Evolutionary conservation across 2,888 invertebrate genomes (phyloP).

Genomic region (Synanthedon tipuliformis): DNA sequence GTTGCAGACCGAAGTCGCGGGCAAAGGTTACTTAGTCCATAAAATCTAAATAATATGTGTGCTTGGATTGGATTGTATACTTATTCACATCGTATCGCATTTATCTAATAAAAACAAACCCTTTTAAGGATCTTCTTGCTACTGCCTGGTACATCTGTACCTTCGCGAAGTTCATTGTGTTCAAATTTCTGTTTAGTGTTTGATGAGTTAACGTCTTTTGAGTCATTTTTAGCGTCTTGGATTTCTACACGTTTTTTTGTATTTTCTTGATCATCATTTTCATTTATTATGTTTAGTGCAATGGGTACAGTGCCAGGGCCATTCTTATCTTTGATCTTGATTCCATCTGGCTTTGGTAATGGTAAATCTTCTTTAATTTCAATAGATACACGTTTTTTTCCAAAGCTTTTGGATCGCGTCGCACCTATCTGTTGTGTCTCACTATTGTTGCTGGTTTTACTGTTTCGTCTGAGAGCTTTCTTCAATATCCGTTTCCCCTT

Average conservation of each 20-base stretch:
- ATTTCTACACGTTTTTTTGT: slow-evolving; percentile 33
- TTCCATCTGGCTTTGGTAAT: slow-evolving; percentile 38
- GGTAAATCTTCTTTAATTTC: slow-evolving; percentile 38
- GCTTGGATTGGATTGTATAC: too few relatives aligned
- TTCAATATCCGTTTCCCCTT: slow-evolving; percentile 60
- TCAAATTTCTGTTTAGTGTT: slow-evolving; percentile 13
- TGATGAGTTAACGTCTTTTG: slow-evolving; percentile 18
- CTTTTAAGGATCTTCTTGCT: slow-evolving; percentile 46
- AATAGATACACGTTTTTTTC: slow-evolving; percentile 31
- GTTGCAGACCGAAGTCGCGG: too few relatives aligned
- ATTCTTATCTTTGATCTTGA: slow-evolving; percentile 24
- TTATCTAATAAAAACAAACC: slow-evolving; percentile 27
- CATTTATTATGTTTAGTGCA: not conserved
- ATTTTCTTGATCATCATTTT: slow-evolving; percentile 9
- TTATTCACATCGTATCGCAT: too few relatives aligned
- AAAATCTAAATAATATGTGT: too few relatives aligned
- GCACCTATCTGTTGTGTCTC: slow-evolving; percentile 30
- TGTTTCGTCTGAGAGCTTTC: slow-evolving; percentile 51
- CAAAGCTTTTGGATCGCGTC: slow-evolving; percentile 45
- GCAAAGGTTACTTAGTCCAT: too few relatives aligned
- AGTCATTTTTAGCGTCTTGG: slow-evolving; percentile 33
- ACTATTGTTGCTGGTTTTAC: slow-evolving; percentile 38
- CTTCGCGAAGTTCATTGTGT: slow-evolving; percentile 14
- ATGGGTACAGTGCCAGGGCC: slow-evolving; percentile 13
- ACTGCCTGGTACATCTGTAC: slow-evolving; percentile 16